Evolutionary conservation across 2,113 vertebrate genomes (phyloP).

Genomic region (Junco hyemalis): DNA sequence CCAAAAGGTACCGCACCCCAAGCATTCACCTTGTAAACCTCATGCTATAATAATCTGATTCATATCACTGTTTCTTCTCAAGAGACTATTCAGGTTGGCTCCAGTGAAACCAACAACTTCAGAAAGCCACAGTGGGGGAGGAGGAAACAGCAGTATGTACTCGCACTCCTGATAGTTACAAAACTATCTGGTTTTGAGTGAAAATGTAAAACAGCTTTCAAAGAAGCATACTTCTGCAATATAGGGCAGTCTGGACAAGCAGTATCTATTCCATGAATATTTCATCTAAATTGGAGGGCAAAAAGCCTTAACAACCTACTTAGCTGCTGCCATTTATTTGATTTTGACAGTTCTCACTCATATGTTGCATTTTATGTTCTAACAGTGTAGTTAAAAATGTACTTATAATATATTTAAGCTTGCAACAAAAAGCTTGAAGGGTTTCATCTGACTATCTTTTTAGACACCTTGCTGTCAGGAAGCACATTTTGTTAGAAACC

Average conservation of each 20-base stretch:
- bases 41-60: not conserved
- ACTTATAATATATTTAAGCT: not conserved
- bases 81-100: not conserved
- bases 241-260: not conserved
- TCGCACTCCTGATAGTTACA: not conserved
- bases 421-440: not conserved
- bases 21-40: not conserved
- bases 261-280: not conserved
- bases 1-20: not conserved
- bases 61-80: not conserved
- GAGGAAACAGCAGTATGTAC: not conserved
- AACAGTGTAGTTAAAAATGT: not conserved
- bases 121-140: not conserved
- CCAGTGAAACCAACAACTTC: not conserved
- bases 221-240: not conserved
- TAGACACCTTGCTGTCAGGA: not conserved
- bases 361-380: not conserved
- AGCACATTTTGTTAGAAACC: not conserved
- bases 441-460: conserved; percentile 10
- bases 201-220: not conserved
- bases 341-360: not conserved
- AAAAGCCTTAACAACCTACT: not conserved
- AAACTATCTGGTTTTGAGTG: not conserved
- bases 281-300: not conserved
- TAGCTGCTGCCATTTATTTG: not conserved